Evolutionary conservation across 2,888 invertebrate species (phyloP), one percentile per base, ranked within the genome.

Genomic region (Tholera decimalis): DNA sequence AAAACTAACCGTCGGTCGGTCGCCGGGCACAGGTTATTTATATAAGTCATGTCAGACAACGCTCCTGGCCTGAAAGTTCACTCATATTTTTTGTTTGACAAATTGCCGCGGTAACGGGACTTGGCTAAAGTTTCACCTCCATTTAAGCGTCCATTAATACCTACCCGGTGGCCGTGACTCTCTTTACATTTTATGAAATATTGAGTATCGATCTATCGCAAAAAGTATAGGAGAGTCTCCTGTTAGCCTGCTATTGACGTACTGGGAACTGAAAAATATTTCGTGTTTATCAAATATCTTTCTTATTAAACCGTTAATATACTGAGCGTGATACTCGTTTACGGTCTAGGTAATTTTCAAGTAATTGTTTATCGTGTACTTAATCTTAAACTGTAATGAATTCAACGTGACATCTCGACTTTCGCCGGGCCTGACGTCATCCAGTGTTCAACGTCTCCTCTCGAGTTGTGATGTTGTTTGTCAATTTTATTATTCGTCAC

Each of bases 41-140:
- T 93, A 92, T 90, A 92, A 91, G 89, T 91, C 91, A 88, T 91
- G 92, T 91, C 91, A 89, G 88, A 91, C 91, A 91, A 89, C 89
- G 89, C 89, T 89, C 85, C 89, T 87, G 88, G 89, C 85, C 91
- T 88, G 85, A 90, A 94, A 93, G 91, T 93, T 93, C 85, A 89
- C 87, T 89, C 90, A 93, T 93, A 94, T 92, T 94, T 94, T 94
- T 93, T 92, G 90, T 93, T 93, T 94, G 93, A 94, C 93, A 94
- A 94, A 94, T 93, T 91, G 92, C 89, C 87, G 86, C 88, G 89
- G 92, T 92, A 93, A 94, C 91, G 92, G 91, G 90, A 92, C 92
- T 93, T 93, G 86, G 90, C 88, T 86, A 89, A 92, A 93, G 92
- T 94, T 94, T 92, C 89, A 93, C 93, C 92, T 92, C 92, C 91